phyloP scores from a whole-genome alignment of 2,113 vertebrate genomes.

The Stigmatopora argus region DNA sequence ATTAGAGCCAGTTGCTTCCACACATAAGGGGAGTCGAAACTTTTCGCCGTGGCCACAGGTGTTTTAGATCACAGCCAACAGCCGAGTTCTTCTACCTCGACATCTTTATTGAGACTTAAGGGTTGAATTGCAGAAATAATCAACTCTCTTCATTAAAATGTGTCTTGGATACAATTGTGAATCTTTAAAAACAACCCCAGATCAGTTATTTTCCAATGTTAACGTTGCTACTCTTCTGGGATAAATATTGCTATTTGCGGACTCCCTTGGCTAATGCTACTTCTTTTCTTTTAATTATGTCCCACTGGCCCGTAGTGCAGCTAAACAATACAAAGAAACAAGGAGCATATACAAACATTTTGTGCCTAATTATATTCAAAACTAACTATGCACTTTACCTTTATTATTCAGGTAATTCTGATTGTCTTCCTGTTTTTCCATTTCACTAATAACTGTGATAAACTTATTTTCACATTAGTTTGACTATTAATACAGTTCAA shows the following conservation, averaged over 20 bases:
- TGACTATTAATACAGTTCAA: background rate
- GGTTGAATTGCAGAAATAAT: slow-evolving; percentile 11
- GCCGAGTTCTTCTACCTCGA: background rate
- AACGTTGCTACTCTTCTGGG: slow-evolving; percentile 29
- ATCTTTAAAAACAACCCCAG: slow-evolving; percentile 12
- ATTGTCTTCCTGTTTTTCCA: background rate
- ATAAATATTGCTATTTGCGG: slow-evolving; percentile 49
- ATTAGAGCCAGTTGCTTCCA: slow-evolving; percentile 41
- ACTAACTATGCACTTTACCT: background rate
- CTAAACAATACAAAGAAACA: slow-evolving; percentile 25
- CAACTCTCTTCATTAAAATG: background rate
- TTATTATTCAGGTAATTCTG: background rate
- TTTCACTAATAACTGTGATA: background rate
- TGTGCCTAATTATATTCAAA: background rate
- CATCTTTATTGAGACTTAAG: background rate
- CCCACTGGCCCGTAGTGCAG: slow-evolving; percentile 46
- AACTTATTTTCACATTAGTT: background rate
- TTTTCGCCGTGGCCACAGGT: slow-evolving; percentile 43
- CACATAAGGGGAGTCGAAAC: slow-evolving; percentile 37
- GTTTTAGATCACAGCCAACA: slow-evolving; percentile 12
- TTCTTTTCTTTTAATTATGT: slow-evolving; percentile 62
- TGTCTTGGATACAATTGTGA: background rate
- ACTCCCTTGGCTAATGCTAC: slow-evolving; percentile 41
- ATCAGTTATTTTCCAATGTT: slow-evolving; percentile 7
- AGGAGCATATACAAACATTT: slow-evolving; percentile 15